Evolutionary conservation across 2,888 invertebrate species (phyloP).

Genomic region (Cheilosia vulpina): DNA sequence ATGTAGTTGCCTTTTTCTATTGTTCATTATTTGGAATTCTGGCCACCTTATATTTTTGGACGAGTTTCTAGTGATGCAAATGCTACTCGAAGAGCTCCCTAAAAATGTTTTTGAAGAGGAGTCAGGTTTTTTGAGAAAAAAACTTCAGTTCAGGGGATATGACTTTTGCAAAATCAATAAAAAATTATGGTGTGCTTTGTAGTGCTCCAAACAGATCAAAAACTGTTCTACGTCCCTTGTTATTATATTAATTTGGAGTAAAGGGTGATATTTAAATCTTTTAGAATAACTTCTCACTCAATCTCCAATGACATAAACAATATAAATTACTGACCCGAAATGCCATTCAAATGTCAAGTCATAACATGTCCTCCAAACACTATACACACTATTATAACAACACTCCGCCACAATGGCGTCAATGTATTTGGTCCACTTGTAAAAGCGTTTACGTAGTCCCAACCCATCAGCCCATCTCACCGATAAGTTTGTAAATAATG

Average conservation of each 20-base stretch:
- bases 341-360: constrained; percentile 36
- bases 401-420: constrained; percentile 6
- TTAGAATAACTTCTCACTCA: background rate
- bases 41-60: too few species aligned
- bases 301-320: constrained; percentile 1
- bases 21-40: too few species aligned
- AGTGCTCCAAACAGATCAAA: background rate
- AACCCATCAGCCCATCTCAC: background rate
- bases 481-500: constrained; percentile 29
- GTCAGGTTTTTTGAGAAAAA: too few species aligned
- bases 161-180: too few species aligned
- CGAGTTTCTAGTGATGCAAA: too few species aligned
- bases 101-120: too few species aligned
- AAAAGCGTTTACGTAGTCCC: background rate
- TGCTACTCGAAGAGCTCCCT: too few species aligned
- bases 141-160: too few species aligned
- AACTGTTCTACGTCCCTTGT: background rate
- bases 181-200: background rate
- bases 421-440: background rate
- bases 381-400: background rate
- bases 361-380: constrained; percentile 11
- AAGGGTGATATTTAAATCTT: constrained; percentile 1
- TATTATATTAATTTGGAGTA: background rate
- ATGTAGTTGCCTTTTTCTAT: too few species aligned
- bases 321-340: constrained; percentile 23